Percentiles rank a stretch among this genome's conserved stretches.
Evolutionary conservation across 2,113 vertebrate species (phyloP).

Genomic region (Henicopernis longicauda): DNA sequence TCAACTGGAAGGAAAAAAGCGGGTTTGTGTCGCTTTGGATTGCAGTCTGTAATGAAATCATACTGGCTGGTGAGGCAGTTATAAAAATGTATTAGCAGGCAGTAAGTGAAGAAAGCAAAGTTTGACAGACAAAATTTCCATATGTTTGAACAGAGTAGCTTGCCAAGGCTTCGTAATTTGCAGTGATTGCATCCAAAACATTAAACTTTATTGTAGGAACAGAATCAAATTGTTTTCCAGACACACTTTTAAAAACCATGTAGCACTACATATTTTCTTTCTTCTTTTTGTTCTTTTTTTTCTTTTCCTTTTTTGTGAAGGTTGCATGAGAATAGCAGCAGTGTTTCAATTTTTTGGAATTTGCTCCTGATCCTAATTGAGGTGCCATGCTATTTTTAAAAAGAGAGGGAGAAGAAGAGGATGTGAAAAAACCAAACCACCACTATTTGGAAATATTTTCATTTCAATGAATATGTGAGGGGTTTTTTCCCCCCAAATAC

Average conservation of each 20-base stretch:
- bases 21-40: background rate
- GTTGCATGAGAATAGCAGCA: background rate
- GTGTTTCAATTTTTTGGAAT: background rate
- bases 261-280: background rate
- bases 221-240: constrained; percentile 63
- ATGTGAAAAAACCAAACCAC: background rate
- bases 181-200: constrained; percentile 53
- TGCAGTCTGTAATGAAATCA: background rate
- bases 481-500: background rate
- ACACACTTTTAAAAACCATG: background rate
- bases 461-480: background rate
- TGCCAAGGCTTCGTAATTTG: constrained; percentile 57
- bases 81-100: constrained; percentile 42
- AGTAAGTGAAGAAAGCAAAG: constrained; percentile 40
- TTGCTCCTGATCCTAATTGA: background rate
- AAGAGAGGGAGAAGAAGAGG: background rate
- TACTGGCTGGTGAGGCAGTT: background rate
- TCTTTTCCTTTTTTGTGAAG: background rate
- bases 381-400: background rate
- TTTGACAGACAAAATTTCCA: constrained; percentile 48
- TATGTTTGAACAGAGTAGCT: background rate
- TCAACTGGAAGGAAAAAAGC: background rate
- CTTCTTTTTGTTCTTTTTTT: background rate
- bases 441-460: background rate
- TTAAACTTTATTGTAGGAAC: constrained; percentile 58